A percentile compares a stretch with the other conserved stretches of the same genome.
These are phyloP conservation scores for Argopecten irradians DNA, from an alignment of 1,140 invertebrate species.

Conservation along the genomic window DNA sequence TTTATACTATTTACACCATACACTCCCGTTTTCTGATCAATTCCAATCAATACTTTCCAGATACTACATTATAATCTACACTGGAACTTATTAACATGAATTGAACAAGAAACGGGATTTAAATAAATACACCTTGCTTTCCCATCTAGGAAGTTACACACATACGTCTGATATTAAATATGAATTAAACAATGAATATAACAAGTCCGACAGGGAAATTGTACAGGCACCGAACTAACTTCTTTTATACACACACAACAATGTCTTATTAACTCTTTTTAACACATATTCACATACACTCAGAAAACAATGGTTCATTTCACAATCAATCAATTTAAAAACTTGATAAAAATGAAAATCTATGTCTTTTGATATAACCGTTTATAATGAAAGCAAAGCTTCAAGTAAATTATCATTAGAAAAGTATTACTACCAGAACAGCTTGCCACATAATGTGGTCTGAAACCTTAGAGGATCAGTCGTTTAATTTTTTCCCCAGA, in stretches of 20 bases:
- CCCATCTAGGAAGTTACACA: background rate
- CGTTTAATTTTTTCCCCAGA: too few relatives aligned
- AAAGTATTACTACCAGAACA: too few relatives aligned
- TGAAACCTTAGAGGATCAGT: too few relatives aligned
- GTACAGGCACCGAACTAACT: background rate
- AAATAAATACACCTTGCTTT: slow-evolving; percentile 9
- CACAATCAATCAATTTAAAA: background rate
- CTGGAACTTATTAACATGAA: background rate
- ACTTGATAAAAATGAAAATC: background rate
- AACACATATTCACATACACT: background rate
- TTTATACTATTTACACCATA: background rate
- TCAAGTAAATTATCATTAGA: too few relatives aligned
- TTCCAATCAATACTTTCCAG: background rate
- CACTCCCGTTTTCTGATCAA: background rate
- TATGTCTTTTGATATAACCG: too few relatives aligned
- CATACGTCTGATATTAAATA: background rate
- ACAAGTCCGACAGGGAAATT: background rate
- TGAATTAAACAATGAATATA: background rate
- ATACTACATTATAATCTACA: background rate
- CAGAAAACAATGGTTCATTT: background rate
- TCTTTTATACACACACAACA: background rate
- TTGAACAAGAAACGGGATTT: background rate
- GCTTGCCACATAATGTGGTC: too few relatives aligned
- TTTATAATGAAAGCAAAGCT: too few relatives aligned
- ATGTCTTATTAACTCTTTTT: background rate